Evolutionary conservation across 2,113 vertebrate species (phyloP).

Genomic region (Aleadryas rufinucha): DNA sequence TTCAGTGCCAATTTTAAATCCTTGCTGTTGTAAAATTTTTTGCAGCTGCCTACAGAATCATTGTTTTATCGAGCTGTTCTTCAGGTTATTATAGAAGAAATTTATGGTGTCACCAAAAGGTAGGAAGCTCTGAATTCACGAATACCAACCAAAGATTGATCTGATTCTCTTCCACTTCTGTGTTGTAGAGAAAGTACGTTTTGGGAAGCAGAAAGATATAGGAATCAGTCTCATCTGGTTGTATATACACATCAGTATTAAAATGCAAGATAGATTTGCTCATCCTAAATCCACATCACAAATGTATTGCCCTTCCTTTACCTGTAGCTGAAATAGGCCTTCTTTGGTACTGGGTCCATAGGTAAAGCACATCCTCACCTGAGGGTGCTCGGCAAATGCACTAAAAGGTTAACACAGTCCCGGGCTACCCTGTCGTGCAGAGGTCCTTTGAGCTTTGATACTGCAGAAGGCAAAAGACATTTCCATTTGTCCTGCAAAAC

Average conservation of each 20-base stretch:
- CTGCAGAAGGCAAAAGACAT: neutral
- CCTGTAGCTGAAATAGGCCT: neutral
- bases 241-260: neutral
- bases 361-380: neutral
- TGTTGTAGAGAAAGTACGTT: neutral
- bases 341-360: neutral
- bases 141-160: neutral
- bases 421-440: neutral
- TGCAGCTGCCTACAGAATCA: constrained; percentile 90
- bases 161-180: neutral
- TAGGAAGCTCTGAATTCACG: constrained; percentile 64
- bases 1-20: constrained; percentile 9
- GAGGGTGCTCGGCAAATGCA: neutral
- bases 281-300: neutral
- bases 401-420: neutral
- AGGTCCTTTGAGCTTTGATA: neutral
- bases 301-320: neutral
- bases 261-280: neutral
- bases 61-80: constrained; percentile 95
- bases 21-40: constrained; percentile 36
- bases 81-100: constrained; percentile 92
- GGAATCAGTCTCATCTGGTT: neutral
- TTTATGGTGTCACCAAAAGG: constrained; percentile 87
- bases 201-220: neutral
- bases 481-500: neutral